Evolutionary conservation across 2,888 invertebrate species (phyloP), one percentile per base, ranked within the genome.

Genomic region (Trissolcus brochymenae): DNA sequence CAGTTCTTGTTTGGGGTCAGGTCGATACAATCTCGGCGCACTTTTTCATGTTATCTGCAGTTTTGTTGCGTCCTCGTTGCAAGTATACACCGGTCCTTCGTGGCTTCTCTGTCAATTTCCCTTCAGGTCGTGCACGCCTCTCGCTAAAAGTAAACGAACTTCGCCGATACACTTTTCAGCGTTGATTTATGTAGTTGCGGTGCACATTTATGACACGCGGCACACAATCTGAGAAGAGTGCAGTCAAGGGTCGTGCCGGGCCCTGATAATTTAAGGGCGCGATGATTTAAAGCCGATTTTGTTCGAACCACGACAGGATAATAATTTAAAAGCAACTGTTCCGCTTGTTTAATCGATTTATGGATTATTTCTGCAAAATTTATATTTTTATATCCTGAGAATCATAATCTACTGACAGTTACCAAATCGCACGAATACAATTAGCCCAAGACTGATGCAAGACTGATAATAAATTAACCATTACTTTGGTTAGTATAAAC

Each of bases 11-110:
- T 35, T 56, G 19, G 49, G 76, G 59, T 66, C 71, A 65, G 68
- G 73, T 73, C 64, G 64, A 77, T 77, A 77, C 64, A 77, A 68
- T 61, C 55, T 55, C 65, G 21, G 54, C 46, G 60, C 61, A 65
- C 73, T 73, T 78, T 78, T 73, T 78, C 73, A 70, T 70, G 65
- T 61, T 78, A 73, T 78, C 70, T 73, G 77, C 73, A 78, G 77
- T 56, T 78, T 68, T 68, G 67, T 68, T 68, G 59, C 68, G 49
- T 65, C 65, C 29, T 55, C 53, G 61, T 73, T 66, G 16, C 59
- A 16, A 59, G 65, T 49, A 25, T 25, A 6, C 25, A 41, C 41
- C 46, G 61, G 60, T 57, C 67, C 56, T 74, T 62, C 46, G 14
- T 25, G 50, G 50, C 19, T 51, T 66, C 50, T 65, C 56, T 53